Evolutionary conservation across 2,888 invertebrate genomes (phyloP).

Genomic region (Eupithecia subumbrata): DNA sequence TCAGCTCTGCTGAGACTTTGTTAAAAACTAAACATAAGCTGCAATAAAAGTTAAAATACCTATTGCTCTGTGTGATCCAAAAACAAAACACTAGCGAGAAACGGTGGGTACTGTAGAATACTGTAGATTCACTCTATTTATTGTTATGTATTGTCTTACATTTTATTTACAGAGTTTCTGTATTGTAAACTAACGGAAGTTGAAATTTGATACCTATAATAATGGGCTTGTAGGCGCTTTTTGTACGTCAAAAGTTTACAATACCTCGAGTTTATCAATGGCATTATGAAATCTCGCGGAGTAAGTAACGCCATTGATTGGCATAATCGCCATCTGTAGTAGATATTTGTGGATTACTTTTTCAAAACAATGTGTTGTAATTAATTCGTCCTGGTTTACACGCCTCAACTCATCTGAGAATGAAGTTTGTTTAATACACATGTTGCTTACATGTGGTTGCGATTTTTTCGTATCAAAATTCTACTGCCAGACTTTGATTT

Average conservation of each 20-base stretch:
- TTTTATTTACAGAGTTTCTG: neutral
- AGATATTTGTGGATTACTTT: neutral
- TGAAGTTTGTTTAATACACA: slow-evolving; percentile 30
- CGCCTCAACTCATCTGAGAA: slow-evolving; percentile 7
- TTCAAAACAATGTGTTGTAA: neutral
- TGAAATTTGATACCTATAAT: neutral
- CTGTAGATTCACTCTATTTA: neutral
- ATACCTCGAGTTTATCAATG: neutral
- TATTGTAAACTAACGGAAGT: neutral
- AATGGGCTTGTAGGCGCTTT: neutral
- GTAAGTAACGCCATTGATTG: neutral
- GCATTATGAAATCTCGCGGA: neutral
- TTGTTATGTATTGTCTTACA: too few relatives aligned
- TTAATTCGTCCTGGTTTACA: slow-evolving; percentile 9
- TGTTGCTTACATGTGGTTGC: slow-evolving; percentile 25
- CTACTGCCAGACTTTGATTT: too few relatives aligned
- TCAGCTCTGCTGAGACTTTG: neutral
- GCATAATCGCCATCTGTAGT: neutral
- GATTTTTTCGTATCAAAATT: slow-evolving; percentile 21
- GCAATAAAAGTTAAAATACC: neutral
- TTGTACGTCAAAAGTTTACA: neutral
- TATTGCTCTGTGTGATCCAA: neutral
- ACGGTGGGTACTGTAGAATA: neutral
- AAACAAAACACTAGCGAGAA: neutral
- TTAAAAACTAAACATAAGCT: neutral